These are phyloP conservation scores for Rotaria macrura DNA, from an alignment of 2,888 invertebrate genomes.

Conservation along the genomic window DNA sequence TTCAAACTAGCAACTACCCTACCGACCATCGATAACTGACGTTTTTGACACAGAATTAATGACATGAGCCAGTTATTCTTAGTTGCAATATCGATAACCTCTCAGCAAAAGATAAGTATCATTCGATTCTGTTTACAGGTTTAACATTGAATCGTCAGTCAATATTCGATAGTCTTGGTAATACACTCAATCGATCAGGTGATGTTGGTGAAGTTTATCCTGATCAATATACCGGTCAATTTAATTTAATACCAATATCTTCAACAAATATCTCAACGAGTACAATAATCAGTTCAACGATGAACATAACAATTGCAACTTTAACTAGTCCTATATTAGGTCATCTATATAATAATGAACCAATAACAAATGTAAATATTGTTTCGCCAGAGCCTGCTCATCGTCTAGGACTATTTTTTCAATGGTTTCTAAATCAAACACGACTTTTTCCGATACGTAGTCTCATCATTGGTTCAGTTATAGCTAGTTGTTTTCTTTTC, in stretches of 20 bases:
- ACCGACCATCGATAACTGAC: no score
- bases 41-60: no score
- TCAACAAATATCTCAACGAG: background rate
- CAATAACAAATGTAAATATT: background rate
- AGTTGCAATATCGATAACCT: no score
- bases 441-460: background rate
- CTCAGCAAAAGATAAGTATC: no score
- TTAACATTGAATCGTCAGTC: background rate
- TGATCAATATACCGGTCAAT: background rate
- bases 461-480: background rate
- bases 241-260: background rate
- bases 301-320: background rate
- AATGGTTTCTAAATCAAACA: background rate
- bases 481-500: background rate
- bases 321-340: background rate
- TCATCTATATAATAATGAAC: background rate
- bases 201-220: conserved; percentile 17
- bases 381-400: background rate
- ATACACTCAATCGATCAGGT: background rate
- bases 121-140: background rate
- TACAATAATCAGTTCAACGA: background rate
- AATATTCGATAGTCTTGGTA: background rate
- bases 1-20: no score
- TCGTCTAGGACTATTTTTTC: background rate
- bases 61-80: no score